Evolutionary conservation across 2,797 vertebrate genomes (phyloP).

Genomic region (Oryzias dopingdopingensis): DNA sequence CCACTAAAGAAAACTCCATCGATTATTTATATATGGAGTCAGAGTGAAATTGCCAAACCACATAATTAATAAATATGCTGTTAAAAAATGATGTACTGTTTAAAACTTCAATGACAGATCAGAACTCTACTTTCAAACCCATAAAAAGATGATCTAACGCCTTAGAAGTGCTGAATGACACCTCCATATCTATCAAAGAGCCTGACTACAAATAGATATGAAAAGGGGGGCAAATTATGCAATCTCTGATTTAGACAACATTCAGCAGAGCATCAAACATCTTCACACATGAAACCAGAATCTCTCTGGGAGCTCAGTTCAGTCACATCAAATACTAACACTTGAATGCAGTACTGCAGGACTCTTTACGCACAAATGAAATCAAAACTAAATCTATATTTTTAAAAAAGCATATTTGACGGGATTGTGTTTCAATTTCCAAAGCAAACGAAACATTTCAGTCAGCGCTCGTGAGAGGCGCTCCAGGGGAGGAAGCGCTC

Average conservation of each 20-base stretch:
- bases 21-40: slow-evolving; percentile 23
- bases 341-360: not conserved
- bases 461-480: slow-evolving; percentile 45
- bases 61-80: slow-evolving; percentile 31
- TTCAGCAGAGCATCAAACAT: slow-evolving; percentile 1
- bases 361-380: no score
- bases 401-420: not conserved
- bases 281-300: not conserved
- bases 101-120: slow-evolving; percentile 50
- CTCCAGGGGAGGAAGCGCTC: slow-evolving; percentile 36
- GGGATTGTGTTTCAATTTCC: slow-evolving; percentile 15
- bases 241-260: not conserved
- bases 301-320: slow-evolving; percentile 6
- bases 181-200: slow-evolving; percentile 33
- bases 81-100: slow-evolving; percentile 48
- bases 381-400: no score
- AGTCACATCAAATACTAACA: not conserved
- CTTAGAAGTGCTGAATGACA: slow-evolving; percentile 51
- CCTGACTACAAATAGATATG: slow-evolving; percentile 6
- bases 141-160: slow-evolving; percentile 17
- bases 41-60: slow-evolving; percentile 52
- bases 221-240: no score
- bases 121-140: slow-evolving; percentile 22
- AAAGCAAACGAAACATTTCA: slow-evolving; percentile 10
- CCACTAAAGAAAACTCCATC: slow-evolving; percentile 6